Evolutionary conservation across 1,140 invertebrate species (phyloP).

Genomic region (Calliphora vicina): DNA sequence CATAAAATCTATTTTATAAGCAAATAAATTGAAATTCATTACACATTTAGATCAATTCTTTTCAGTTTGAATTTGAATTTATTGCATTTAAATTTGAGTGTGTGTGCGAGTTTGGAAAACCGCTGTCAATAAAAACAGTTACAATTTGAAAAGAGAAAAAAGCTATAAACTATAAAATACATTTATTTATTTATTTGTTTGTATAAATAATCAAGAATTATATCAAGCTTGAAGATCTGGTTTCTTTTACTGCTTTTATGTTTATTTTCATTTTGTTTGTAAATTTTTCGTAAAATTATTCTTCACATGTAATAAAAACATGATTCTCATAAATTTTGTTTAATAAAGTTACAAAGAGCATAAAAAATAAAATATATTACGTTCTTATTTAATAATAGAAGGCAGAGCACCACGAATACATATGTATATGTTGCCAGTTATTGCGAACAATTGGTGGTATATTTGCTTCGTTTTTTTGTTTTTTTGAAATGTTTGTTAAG

Average conservation of each 20-base stretch:
- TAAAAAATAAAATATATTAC: not conserved
- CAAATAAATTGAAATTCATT: not conserved
- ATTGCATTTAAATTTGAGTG: not conserved
- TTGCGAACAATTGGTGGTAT: not conserved
- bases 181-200: no score
- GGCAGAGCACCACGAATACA: not conserved
- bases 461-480: no score
- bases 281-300: not conserved
- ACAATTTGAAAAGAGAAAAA: not conserved
- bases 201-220: no score
- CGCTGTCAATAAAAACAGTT: not conserved
- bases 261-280: not conserved
- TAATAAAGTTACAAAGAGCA: not conserved
- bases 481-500: not conserved
- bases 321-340: conserved; percentile 14
- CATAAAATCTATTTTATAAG: no score
- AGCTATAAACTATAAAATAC: not conserved
- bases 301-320: conserved; percentile 13
- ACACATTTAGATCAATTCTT: not conserved
- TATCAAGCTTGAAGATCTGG: no score
- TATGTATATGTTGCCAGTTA: not conserved
- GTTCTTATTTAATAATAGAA: not conserved
- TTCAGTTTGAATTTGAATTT: not conserved
- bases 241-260: no score
- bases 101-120: not conserved